Percentiles rank a stretch among this genome's conserved stretches.
These are phyloP conservation scores for Asbolus verrucosus DNA, from an alignment of 1,140 invertebrate genomes.

Conservation along the genomic window DNA sequence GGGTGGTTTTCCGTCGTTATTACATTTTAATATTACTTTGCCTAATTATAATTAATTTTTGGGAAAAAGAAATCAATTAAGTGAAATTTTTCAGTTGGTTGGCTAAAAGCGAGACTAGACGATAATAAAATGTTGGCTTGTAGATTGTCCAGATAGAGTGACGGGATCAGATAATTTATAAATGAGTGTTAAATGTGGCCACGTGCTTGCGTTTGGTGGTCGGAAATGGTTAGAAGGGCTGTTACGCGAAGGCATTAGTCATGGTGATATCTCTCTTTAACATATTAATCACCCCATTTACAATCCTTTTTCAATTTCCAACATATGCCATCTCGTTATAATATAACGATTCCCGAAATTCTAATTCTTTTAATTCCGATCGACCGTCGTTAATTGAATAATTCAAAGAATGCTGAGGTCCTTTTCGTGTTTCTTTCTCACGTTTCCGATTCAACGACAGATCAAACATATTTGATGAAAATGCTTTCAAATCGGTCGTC, in stretches of 20 bases:
- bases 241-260: slow-evolving; percentile 24
- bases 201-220: slow-evolving; percentile 50
- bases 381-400: slow-evolving; percentile 20
- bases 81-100: slow-evolving; percentile 29
- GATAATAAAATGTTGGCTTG: slow-evolving; percentile 42
- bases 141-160: slow-evolving; percentile 37
- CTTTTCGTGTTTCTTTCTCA: slow-evolving; percentile 12
- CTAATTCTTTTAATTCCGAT: slow-evolving; percentile 8
- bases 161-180: slow-evolving; percentile 54
- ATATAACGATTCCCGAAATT: slow-evolving; percentile 5
- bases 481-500: slow-evolving; percentile 48
- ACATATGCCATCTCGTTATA: slow-evolving; percentile 13
- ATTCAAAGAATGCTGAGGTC: slow-evolving; percentile 20
- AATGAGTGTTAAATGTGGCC: slow-evolving; percentile 58
- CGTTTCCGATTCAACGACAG: slow-evolving; percentile 39
- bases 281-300: neutral
- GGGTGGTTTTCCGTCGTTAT: slow-evolving; percentile 3
- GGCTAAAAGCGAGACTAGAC: slow-evolving; percentile 20
- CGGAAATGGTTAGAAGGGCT: slow-evolving; percentile 41
- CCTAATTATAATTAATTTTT: slow-evolving; percentile 5
- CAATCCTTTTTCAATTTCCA: slow-evolving; percentile 12
- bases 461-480: slow-evolving; percentile 55
- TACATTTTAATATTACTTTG: neutral
- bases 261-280: slow-evolving; percentile 7
- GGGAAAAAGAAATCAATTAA: slow-evolving; percentile 13